phyloP scores from a whole-genome alignment of 2,888 invertebrate genomes.

The Synanthedon myopaeformis region DNA sequence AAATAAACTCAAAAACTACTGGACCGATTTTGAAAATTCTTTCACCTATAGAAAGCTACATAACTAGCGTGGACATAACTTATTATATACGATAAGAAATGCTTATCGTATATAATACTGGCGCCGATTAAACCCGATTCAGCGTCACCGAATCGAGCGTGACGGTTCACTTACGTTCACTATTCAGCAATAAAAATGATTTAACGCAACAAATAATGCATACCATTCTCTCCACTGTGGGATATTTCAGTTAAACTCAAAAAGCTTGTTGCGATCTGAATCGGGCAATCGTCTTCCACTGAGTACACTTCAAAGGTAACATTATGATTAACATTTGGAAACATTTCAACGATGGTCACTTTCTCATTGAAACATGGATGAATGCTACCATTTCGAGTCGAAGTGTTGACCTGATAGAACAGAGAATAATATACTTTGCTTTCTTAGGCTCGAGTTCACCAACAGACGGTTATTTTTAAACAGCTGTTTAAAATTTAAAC shows the following conservation, averaged over 20 bases:
- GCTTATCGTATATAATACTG: too few relatives aligned
- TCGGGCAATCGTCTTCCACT: conserved; percentile 51
- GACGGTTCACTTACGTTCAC: too few relatives aligned
- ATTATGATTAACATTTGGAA: conserved; percentile 82
- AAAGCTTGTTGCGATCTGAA: conserved; percentile 27
- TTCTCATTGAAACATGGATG: conserved; percentile 82
- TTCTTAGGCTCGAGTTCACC: too few relatives aligned
- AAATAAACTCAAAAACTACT: too few relatives aligned
- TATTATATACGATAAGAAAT: too few relatives aligned
- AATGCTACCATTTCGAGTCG: conserved; percentile 69
- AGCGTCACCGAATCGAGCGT: too few relatives aligned
- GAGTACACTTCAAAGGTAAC: conserved; percentile 75
- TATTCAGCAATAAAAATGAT: background rate
- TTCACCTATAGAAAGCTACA: too few relatives aligned
- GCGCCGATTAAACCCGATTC: too few relatives aligned
- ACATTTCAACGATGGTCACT: conserved; percentile 82
- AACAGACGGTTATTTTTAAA: too few relatives aligned
- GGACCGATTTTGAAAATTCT: too few relatives aligned
- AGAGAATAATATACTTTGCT: background rate
- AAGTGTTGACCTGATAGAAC: conserved; percentile 72
- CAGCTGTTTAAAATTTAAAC: too few relatives aligned
- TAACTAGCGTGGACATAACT: too few relatives aligned
- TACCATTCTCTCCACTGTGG: conserved; percentile 52
- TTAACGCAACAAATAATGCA: conserved; percentile 1
- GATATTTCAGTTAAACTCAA: conserved; percentile 37